Conservation (phyloP, 2,888 invertebrate genomes). For the Gibbula magus region DNA sequence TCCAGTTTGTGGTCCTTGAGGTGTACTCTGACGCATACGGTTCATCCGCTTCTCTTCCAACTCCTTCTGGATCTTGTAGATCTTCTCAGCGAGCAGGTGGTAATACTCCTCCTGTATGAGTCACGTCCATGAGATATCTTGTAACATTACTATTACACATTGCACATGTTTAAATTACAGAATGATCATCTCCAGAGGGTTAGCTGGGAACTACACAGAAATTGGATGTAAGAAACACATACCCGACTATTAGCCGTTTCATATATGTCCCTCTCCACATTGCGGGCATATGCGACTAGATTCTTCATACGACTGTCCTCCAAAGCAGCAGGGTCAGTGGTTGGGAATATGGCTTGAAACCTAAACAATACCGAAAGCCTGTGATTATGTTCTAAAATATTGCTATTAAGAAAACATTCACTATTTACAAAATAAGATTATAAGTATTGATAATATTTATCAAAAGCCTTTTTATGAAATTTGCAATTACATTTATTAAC, state of each 20-base stretch:
- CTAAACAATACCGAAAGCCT: conserved; percentile 44
- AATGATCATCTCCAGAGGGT: background rate
- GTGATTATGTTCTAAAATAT: background rate
- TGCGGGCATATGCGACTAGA: conserved; percentile 96
- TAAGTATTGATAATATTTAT: background rate
- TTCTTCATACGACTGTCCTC: conserved; percentile 98
- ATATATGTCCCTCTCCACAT: conserved; percentile 99
- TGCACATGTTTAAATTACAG: background rate
- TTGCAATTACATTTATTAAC: background rate
- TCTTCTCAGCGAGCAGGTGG: conserved; percentile 97
- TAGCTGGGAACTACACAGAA: background rate
- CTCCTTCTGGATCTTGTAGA: conserved; percentile 99
- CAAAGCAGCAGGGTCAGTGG: conserved; percentile 96
- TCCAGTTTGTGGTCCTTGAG: conserved; percentile 13
- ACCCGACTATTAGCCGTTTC: conserved; percentile 95
- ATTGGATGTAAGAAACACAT: conserved; percentile 52
- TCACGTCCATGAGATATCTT: background rate
- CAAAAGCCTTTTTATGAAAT: background rate
- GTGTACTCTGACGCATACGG: conserved; percentile 74
- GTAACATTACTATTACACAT: background rate
- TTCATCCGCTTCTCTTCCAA: conserved; percentile 94
- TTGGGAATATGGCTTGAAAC: conserved; percentile 99
- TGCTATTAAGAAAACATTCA: background rate
- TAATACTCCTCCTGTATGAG: conserved; percentile 91
- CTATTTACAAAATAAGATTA: background rate